phyloP scores from a whole-genome alignment of 2,797 vertebrate species.

The Xiphorhynchus erythropygius region DNA sequence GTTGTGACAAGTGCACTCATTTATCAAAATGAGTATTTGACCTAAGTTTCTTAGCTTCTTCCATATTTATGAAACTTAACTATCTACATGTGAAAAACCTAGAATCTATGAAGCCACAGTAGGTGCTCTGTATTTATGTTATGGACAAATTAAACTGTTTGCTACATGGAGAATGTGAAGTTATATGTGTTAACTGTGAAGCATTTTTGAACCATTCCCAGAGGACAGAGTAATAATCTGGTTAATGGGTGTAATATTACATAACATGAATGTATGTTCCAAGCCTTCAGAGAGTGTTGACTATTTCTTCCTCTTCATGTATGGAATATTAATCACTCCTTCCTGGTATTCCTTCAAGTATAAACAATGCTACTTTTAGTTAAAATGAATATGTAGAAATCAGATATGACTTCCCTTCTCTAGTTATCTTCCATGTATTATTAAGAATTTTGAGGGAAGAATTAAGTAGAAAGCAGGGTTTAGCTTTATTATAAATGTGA shows the following conservation, averaged over 20 bases:
- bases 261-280: not conserved
- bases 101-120: not conserved
- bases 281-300: not conserved
- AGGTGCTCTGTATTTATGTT: not conserved
- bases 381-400: constrained; percentile 49
- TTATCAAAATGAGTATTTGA: not conserved
- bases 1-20: not conserved
- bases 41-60: not conserved
- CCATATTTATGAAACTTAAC: not conserved
- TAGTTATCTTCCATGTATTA: constrained; percentile 25
- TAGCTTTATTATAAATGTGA: constrained; percentile 59
- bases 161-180: not conserved
- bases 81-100: not conserved
- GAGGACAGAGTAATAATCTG: not conserved
- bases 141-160: not conserved
- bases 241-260: not conserved
- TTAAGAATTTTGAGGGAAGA: constrained; percentile 23
- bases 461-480: constrained; percentile 22
- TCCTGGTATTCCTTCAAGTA: not conserved
- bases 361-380: constrained; percentile 9
- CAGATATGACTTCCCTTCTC: not conserved
- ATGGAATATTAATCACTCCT: not conserved
- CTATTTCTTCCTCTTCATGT: not conserved
- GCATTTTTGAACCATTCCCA: not conserved
- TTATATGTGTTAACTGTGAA: not conserved